Evolutionary conservation across 2,797 vertebrate genomes (phyloP).

Genomic region (Pogonophryne albipinna): DNA sequence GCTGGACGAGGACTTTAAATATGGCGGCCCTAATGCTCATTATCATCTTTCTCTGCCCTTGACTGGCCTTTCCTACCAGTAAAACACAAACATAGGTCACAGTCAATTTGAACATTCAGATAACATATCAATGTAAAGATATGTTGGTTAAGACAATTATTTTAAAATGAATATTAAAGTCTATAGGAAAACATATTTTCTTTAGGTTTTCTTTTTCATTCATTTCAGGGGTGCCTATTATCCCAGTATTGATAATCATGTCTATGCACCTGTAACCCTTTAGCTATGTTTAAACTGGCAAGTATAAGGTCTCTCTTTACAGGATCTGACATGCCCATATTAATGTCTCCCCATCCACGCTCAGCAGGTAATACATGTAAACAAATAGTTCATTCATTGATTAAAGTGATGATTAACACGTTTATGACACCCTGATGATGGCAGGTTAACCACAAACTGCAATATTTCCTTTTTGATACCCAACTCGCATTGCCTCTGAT

Average conservation of each 20-base stretch:
- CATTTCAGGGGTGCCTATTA: too few species aligned
- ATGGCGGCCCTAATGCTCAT: not conserved
- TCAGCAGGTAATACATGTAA: not conserved
- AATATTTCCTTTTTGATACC: not conserved
- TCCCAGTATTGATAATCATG: too few species aligned
- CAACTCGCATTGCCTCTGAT: not conserved
- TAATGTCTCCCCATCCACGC: too few species aligned
- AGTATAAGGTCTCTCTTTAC: too few species aligned
- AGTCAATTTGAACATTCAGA: too few species aligned
- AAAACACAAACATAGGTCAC: too few species aligned
- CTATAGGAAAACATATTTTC: too few species aligned
- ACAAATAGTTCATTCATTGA: not conserved
- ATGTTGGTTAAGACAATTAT: not conserved
- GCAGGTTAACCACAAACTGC: not conserved
- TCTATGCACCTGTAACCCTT: too few species aligned
- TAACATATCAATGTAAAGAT: not conserved
- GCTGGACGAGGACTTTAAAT: slow-evolving; percentile 25
- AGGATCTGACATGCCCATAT: too few species aligned
- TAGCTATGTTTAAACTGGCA: too few species aligned
- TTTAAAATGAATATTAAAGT: too few species aligned
- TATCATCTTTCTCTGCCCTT: slow-evolving; percentile 12
- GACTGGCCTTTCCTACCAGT: not conserved
- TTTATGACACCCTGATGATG: not conserved
- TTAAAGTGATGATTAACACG: not conserved
- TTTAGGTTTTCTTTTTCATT: too few species aligned